These are phyloP conservation scores for Pseudachorutes palmiensis DNA, from an alignment of 1,140 invertebrate genomes.

Conservation along the genomic window DNA sequence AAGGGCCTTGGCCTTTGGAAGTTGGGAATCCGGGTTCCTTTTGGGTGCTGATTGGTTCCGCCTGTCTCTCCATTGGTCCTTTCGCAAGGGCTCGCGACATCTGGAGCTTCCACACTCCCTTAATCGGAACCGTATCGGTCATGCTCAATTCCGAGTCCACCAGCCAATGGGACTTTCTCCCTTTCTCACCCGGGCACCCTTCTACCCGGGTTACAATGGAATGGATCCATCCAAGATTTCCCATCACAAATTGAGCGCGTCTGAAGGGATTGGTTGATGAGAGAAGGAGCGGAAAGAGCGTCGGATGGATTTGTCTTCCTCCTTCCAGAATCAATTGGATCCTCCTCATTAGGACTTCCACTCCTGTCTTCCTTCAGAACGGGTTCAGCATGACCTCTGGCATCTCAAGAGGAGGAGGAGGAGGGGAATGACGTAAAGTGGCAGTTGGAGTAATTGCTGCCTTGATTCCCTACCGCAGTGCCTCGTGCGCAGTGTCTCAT, in stretches of 20 bases:
- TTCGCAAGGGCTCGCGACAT: constrained; percentile 8
- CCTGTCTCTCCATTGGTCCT: constrained; percentile 3
- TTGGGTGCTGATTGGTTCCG: not conserved
- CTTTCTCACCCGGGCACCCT: too few relatives aligned
- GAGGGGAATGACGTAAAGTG: too few relatives aligned
- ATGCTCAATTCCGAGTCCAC: constrained; percentile 1
- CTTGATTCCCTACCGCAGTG: not conserved
- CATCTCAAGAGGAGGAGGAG: not conserved
- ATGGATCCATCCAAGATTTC: too few relatives aligned
- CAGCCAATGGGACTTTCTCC: not conserved
- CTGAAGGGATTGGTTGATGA: not conserved
- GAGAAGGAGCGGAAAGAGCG: not conserved
- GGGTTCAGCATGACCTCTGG: not conserved
- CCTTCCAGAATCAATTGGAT: constrained; percentile 4
- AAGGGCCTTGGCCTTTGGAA: not conserved
- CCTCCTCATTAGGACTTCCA: not conserved
- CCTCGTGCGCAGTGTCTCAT: not conserved
- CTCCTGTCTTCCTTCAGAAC: not conserved
- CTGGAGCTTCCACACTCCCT: constrained; percentile 12
- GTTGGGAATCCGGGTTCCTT: not conserved
- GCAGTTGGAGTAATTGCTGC: not conserved
- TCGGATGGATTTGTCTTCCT: not conserved
- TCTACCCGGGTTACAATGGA: too few relatives aligned
- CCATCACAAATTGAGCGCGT: not conserved
- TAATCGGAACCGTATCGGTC: constrained; percentile 7